Evolutionary conservation across 1,140 invertebrate genomes (phyloP).

Genomic region (Nephila pilipes): DNA sequence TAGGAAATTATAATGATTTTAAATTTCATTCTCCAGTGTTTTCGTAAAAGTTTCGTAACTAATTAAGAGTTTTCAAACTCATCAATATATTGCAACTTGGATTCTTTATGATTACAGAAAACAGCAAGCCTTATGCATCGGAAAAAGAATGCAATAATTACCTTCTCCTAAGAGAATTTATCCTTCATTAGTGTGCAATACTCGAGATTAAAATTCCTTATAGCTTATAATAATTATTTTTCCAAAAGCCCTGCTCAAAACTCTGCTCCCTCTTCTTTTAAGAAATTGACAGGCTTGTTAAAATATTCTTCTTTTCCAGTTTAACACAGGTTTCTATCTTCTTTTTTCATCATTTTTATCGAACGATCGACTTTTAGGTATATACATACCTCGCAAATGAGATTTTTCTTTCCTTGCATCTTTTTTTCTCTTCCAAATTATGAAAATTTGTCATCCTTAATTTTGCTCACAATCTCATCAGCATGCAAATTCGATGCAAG

Average conservation of each 20-base stretch:
- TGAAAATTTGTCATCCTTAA: conserved; percentile 50
- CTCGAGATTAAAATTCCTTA: conserved; percentile 16
- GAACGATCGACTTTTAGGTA: background rate
- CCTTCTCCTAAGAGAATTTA: background rate
- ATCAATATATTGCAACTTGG: background rate
- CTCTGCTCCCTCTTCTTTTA: background rate
- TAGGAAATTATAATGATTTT: no score
- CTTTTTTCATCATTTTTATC: background rate
- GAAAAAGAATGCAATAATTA: background rate
- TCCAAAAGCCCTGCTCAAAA: background rate
- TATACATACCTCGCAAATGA: conserved; percentile 27
- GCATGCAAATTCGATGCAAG: conserved; percentile 50
- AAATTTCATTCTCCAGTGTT: no score
- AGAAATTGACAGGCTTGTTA: conserved; percentile 56
- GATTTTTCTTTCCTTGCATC: background rate
- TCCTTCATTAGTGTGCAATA: conserved; percentile 23
- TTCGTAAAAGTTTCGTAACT: no score
- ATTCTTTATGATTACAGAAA: background rate
- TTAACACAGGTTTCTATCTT: background rate
- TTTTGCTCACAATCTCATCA: conserved; percentile 31
- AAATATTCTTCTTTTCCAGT: background rate
- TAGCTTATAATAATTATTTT: background rate
- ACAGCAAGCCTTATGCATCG: background rate
- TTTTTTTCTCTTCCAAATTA: conserved; percentile 5
- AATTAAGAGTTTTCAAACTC: background rate